Conservation (phyloP, 2,797 vertebrate genomes). For the Alfaro cultratus region DNA sequence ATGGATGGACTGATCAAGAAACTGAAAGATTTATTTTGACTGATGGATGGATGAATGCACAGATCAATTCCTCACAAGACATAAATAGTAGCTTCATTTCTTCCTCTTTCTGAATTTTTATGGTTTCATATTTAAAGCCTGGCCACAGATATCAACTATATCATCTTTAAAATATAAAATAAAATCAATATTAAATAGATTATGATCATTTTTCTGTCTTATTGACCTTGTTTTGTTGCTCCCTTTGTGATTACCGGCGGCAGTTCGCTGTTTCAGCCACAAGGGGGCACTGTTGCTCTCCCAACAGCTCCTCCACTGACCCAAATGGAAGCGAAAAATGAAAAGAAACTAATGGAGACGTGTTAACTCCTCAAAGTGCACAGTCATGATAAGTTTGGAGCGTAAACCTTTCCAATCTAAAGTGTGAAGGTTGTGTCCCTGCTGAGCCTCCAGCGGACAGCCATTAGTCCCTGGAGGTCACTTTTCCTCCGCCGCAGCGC, state of each 20-base stretch:
- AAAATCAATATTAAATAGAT: neutral
- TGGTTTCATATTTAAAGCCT: neutral
- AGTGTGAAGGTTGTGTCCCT: slow-evolving; percentile 2
- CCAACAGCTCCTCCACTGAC: neutral
- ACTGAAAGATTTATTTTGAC: neutral
- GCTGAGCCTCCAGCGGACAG: slow-evolving; percentile 17
- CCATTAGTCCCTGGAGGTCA: slow-evolving; percentile 38
- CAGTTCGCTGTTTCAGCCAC: slow-evolving; percentile 70
- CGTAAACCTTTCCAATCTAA: slow-evolving; percentile 2
- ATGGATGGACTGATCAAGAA: neutral
- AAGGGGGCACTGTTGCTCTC: slow-evolving; percentile 79
- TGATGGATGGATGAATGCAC: neutral
- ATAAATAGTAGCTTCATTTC: neutral
- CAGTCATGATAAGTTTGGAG: slow-evolving; percentile 57
- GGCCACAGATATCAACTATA: neutral
- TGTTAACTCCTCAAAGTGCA: slow-evolving; percentile 45
- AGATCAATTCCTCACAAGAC: neutral
- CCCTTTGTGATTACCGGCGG: neutral
- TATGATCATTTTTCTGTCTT: neutral
- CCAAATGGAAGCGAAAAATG: slow-evolving; percentile 26
- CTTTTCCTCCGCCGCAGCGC: slow-evolving; percentile 35
- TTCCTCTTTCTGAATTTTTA: neutral
- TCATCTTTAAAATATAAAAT: neutral
- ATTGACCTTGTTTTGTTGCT: slow-evolving; percentile 26
- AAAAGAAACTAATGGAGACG: slow-evolving; percentile 18